Evolutionary conservation across 1,140 invertebrate species (phyloP).

Genomic region (Monomorium pharaonis): DNA sequence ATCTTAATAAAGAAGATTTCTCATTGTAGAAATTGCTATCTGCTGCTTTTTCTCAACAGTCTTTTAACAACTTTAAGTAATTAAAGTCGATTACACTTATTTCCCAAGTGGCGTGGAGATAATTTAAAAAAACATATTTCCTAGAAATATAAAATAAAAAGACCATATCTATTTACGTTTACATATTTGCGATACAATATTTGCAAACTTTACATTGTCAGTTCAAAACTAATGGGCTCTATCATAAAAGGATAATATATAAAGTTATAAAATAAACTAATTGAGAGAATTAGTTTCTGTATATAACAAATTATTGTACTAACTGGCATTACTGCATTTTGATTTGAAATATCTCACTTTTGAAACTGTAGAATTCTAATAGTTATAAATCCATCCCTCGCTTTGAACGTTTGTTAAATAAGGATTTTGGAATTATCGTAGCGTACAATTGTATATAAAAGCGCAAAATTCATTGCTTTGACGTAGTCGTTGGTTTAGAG

Average conservation of each 20-base stretch:
- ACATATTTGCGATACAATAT: not conserved
- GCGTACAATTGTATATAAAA: slow-evolving; percentile 9
- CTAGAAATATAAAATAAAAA: not conserved
- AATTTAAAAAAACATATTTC: slow-evolving; percentile 23
- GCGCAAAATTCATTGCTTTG: not conserved
- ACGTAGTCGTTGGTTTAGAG: not conserved
- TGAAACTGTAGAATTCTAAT: not conserved
- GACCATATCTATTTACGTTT: not conserved
- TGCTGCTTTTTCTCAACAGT: not conserved
- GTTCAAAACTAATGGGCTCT: not conserved
- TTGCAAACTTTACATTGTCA: not conserved
- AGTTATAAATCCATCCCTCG: not conserved
- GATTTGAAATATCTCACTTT: not conserved
- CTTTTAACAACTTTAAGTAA: slow-evolving; percentile 24
- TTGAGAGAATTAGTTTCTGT: not conserved
- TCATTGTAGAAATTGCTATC: not conserved
- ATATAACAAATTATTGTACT: not conserved
- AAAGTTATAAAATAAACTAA: not conserved
- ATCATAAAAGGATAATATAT: not conserved
- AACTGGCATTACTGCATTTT: not conserved
- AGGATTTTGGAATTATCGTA: slow-evolving; percentile 36
- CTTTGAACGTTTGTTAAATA: slow-evolving; percentile 5
- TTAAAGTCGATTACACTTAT: slow-evolving; percentile 26
- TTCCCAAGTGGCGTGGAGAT: not conserved
- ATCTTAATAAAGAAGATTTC: slow-evolving; percentile 15